Evolutionary conservation across 2,888 invertebrate species (phyloP).

Genomic region (Myopa tessellatipennis): DNA sequence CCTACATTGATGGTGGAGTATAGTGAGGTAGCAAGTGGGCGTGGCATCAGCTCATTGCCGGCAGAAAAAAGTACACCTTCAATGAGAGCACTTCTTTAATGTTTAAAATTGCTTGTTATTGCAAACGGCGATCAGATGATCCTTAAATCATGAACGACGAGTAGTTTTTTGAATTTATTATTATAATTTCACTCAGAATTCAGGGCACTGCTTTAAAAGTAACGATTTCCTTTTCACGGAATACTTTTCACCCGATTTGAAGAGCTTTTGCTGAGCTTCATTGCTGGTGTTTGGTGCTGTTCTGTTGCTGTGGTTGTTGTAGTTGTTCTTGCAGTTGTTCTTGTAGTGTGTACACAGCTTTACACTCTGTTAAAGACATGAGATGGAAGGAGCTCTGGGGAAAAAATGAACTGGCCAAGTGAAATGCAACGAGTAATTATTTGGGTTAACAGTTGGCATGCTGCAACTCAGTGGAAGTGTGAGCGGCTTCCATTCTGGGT

Average conservation of each 20-base stretch:
- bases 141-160: too few species aligned
- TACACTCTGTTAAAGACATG: conserved; percentile 21
- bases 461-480: conserved; percentile 14
- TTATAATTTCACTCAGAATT: too few species aligned
- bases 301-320: not conserved
- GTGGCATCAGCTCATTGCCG: too few species aligned
- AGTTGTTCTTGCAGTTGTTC: not conserved
- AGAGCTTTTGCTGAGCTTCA: not conserved
- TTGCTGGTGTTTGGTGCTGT: conserved; percentile 1
- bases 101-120: not conserved
- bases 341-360: not conserved
- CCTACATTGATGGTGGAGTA: too few species aligned
- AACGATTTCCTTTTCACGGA: too few species aligned
- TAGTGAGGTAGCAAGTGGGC: too few species aligned
- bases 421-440: conserved; percentile 28
- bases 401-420: conserved; percentile 15
- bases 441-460: conserved; percentile 28
- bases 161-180: too few species aligned
- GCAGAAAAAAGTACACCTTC: too few species aligned
- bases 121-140: too few species aligned
- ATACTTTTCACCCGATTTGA: not conserved
- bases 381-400: not conserved
- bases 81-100: not conserved
- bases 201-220: not conserved
- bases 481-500: conserved; percentile 2